Evolutionary conservation across 2,888 invertebrate species (phyloP), one percentile per base, ranked within the genome.

Genomic region (Mechanitis mazaeus): DNA sequence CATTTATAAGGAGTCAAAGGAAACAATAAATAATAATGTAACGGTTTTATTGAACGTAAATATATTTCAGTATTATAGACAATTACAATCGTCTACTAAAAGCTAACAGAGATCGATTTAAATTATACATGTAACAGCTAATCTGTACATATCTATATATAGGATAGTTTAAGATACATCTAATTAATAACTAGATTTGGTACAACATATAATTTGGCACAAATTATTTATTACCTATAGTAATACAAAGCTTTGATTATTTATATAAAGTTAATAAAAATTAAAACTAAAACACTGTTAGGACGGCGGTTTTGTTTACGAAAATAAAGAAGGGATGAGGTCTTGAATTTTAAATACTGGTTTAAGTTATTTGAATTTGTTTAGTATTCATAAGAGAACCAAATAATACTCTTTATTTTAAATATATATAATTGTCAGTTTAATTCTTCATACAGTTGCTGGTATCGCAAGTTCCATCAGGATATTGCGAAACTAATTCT

Each of bases 11-110:
- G 31, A 56, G 20, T 11, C 33, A 61, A 74, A 75, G 66, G 47
- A 81, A 79, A 82, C 70, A 67, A 72, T 65, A 69, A 64, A 65
- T 64, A 77, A 80, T 83, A 81, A 81, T 75, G 76, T 87, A 89
- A 86, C 86, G 78, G 83, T 89, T 86, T 89, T 87, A 89, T 85
- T 89, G 83, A 87, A 87, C 87, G 84, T 80, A 86, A 87, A 87
- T 78, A 83, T 85, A 81, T 72, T 71, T 71, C 65, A 75, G 58
- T 65, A 58, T 67, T 74, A 75, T 72, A 70, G 71, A 79, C 83
- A 82, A 84, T 82, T 85, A 87, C 84, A 86, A 79, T 75, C 73
- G 83, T 86, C 87, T 83, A 66, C 70, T 75, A 77, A 71, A 79
- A 72, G 74, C 80, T 84, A 82, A 71, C 72, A 81, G 80, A 81